Evolutionary conservation across 2,888 invertebrate species (phyloP).

Genomic region (Agriotes lineatus): DNA sequence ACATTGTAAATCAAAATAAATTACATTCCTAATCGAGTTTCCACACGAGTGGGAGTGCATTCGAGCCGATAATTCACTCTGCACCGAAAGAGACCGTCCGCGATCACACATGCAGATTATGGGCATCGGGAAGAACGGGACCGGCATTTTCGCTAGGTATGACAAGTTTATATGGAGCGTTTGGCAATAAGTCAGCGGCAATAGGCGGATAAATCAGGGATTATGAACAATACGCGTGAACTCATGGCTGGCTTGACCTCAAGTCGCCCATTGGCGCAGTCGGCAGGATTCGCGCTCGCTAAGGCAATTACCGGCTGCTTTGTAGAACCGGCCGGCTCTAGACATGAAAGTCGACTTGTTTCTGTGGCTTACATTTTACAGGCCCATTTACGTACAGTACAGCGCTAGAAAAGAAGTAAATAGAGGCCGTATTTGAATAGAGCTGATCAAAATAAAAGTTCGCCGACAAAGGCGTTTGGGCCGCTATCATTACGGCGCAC

Average conservation of each 20-base stretch:
- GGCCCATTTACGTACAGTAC: constrained; percentile 26
- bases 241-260: constrained; percentile 12
- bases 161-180: background rate
- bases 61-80: constrained; percentile 31
- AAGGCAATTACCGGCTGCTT: background rate
- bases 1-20: constrained; percentile 38
- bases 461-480: constrained; percentile 32
- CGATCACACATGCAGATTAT: constrained; percentile 13
- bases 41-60: constrained; percentile 37
- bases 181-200: background rate
- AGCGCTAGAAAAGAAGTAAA: constrained; percentile 20
- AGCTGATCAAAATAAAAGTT: constrained; percentile 29
- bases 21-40: constrained; percentile 41
- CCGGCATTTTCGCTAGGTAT: background rate
- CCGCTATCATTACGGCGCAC: constrained; percentile 27
- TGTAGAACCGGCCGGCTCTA: constrained; percentile 10
- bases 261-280: constrained; percentile 11
- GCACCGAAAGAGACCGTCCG: constrained; percentile 16
- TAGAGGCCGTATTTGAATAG: constrained; percentile 30
- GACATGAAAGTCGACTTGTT: constrained; percentile 33
- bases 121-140: background rate
- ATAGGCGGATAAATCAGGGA: constrained; percentile 2
- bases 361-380: constrained; percentile 20
- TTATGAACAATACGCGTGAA: constrained; percentile 19
- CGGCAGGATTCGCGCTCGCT: background rate